Base-by-base conservation (phyloP, 2,113 vertebrate species). In the Colossoma macropomum region DNA sequence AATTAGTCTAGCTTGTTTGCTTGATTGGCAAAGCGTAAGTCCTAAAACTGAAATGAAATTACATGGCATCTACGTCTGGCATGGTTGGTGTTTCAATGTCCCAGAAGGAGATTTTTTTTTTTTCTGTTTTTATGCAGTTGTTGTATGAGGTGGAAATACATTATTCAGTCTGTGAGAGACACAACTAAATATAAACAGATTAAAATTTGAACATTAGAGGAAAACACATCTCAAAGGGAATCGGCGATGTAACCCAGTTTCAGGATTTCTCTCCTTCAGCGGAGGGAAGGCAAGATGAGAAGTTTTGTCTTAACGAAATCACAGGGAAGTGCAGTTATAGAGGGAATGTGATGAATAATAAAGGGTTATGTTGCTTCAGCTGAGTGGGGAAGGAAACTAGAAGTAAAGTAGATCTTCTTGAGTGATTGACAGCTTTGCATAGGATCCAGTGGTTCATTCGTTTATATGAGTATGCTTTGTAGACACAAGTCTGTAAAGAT, bases 121-220 rank as follows among this genome's bases (percentile, higher is more conserved):
- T 41, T 59, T 62, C 19, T 34, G 89, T 89, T 85, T 89, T 88
- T 90, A 89, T 92, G 88, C 89, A 88, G 80, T 86, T 90, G 90
- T 91, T 21, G 19, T 65, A 23, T 83, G 90, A 84, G 85, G 78
- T 85, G 54, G 38, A 74, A 81, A 79, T 90, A 80, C 90, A 92
- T 93, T 91, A 92, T 92, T 93, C 80, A 94, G 88, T 91, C 86
- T 82, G 63, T 17, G 87, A 85, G 90, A 88, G 85, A 84, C 54
- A 90, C 85, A 81, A 88, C 92, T 93, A 93, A 92, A 93, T 91
- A 92, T 93, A 93, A 93, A 93, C 92, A 93, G 90, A 93, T 93
- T 93, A 91, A 91, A 93, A 89, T 92, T 93, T 92, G 85, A 93
- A 89, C 90, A 89, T 92, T 91, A 89, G 88, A 91, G 89, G 91